Evolutionary conservation across 2,113 vertebrate species (phyloP), one percentile per base, ranked within the genome.

Genomic region (Scalopus aquaticus): DNA sequence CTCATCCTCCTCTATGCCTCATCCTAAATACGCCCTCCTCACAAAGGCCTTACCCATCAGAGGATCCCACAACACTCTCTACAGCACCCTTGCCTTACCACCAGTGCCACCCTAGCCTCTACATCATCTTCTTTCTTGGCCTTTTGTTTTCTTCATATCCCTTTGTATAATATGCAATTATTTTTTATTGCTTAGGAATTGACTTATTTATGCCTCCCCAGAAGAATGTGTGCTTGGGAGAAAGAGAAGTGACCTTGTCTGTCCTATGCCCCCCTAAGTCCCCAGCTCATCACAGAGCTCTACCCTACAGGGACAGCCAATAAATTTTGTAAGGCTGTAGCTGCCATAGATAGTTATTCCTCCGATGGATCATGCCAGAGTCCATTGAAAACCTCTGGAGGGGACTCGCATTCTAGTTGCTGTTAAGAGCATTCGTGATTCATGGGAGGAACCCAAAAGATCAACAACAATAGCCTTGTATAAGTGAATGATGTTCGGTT

Each of bases 1-100:
- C 49, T 93, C 69, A 13, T 92, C 44, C 10, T 83, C 62, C 22
- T 76, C 19, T 44, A n/a, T 70, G 28, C 37, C 49, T 91, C 83
- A 74, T 62, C 32, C 73, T 67, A 2, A 58, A 80, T 28, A 39
- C 9, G 17, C 56, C 22, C 9, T 64, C 35, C 67, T 78, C 42
- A 62, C 85, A 90, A 82, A 80, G 42, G 46, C 12, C 46, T 58
- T 20, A 19, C 20, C 67, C 10, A 19, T 1, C 15, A 20, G 28
- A 9, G 26, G 9, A 8, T 11, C 58, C 20, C 42, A 1, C 2
- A 11, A 9, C 4, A 0, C 11, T 32, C n/a, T 54, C 8, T 30
- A 28, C n/a, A 22, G 32, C 2, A 22, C 28, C 60, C 32, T 16
- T 32, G 9, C 19, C 9, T 72, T 10, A 2, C 24, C 0, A 4